Conservation (phyloP, 2,797 vertebrate genomes). For the Botia almorhae region DNA sequence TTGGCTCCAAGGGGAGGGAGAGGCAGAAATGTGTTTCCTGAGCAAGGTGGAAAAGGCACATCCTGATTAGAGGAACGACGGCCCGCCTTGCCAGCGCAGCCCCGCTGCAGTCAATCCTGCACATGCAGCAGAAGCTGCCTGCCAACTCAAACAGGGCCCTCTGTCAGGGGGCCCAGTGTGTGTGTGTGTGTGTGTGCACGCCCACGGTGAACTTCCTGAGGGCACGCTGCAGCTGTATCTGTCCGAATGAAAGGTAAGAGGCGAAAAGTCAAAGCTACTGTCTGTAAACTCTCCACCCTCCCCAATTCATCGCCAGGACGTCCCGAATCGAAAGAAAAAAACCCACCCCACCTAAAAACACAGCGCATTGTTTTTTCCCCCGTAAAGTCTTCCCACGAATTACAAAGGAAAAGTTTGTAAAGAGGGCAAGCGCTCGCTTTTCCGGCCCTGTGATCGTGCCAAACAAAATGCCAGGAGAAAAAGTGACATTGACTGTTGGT, state of each 20-base stretch:
- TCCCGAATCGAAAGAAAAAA: constrained; percentile 82
- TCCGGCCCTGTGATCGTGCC: constrained; percentile 66
- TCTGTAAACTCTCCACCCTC: constrained; percentile 85
- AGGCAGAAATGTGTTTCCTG: constrained; percentile 98
- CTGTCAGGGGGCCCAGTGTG: constrained; percentile 73
- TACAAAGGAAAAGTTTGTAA: constrained; percentile 63
- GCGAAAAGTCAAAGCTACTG: constrained; percentile 91
- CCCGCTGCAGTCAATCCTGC: constrained; percentile 89
- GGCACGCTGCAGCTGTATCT: constrained; percentile 92
- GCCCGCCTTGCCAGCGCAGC: constrained; percentile 75
- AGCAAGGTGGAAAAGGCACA: constrained; percentile 94
- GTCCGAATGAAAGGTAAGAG: constrained; percentile 89
- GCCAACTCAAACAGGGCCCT: constrained; percentile 95
- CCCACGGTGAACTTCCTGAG: constrained; percentile 89
- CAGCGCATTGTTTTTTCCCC: constrained; percentile 66
- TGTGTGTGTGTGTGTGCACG: constrained; percentile 66
- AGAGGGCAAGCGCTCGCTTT: constrained; percentile 68
- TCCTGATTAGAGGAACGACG: constrained; percentile 85
- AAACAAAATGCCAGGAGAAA: constrained; percentile 77
- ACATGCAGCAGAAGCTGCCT: constrained; percentile 93
- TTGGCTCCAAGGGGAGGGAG: constrained; percentile 75
- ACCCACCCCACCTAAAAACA: constrained; percentile 76
- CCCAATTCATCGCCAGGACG: constrained; percentile 80
- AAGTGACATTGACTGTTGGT: constrained; percentile 72
- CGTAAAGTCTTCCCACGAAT: constrained; percentile 72